Evolutionary conservation across 2,888 invertebrate genomes (phyloP).

Genomic region (Lycocerus yunnanus): DNA sequence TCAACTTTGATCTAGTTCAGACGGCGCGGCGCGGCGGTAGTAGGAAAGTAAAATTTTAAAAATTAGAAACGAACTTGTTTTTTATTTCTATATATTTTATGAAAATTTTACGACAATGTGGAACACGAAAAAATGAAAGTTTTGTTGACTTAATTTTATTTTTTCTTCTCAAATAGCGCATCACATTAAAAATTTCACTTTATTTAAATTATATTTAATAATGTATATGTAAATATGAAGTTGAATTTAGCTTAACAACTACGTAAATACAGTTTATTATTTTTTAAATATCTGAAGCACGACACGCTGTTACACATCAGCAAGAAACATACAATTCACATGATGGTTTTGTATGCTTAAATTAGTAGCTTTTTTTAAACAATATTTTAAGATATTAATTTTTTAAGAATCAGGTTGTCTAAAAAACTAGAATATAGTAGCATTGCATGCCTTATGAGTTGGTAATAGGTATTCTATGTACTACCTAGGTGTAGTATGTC

Average conservation of each 20-base stretch:
- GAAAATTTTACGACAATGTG: neutral
- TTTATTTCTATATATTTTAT: neutral
- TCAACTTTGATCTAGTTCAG: too few relatives aligned
- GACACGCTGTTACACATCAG: neutral
- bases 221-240: neutral
- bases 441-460: neutral
- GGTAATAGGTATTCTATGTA: neutral
- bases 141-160: neutral
- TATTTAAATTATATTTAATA: neutral
- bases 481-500: neutral
- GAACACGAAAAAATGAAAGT: neutral
- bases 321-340: neutral
- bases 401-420: neutral
- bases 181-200: neutral
- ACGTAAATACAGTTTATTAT: neutral
- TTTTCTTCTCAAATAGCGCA: neutral
- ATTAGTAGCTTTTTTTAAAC: neutral
- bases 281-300: neutral
- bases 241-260: neutral
- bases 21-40: too few relatives aligned
- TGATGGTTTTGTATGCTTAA: neutral
- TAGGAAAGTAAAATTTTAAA: too few relatives aligned
- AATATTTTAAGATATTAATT: neutral
- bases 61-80: too few relatives aligned
- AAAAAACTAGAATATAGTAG: neutral